Conservation (phyloP, 2,113 vertebrate genomes). For the Oreochromis aureus region DNA sequence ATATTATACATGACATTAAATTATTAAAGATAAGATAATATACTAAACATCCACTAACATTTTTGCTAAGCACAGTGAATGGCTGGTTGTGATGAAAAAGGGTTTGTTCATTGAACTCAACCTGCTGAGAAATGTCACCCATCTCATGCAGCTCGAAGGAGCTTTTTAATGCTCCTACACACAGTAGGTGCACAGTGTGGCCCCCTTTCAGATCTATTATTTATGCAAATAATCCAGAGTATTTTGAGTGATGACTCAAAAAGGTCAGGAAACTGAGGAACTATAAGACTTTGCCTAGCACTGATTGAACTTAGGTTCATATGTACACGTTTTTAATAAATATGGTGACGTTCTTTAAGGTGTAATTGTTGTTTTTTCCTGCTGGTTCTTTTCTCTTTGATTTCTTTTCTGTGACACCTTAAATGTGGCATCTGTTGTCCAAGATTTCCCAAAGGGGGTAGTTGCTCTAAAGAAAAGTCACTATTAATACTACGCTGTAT, state of each 20-base stretch:
- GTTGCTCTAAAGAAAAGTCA: neutral
- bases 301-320: neutral
- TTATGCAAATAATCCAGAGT: neutral
- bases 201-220: neutral
- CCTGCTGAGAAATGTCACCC: neutral
- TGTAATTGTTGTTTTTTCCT: neutral
- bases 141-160: neutral
- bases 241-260: neutral
- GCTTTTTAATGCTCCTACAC: neutral
- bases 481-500: conserved; percentile 16
- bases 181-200: neutral
- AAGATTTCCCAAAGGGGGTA: neutral
- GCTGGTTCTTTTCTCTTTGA: neutral
- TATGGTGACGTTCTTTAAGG: neutral
- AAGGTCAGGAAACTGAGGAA: neutral
- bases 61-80: neutral
- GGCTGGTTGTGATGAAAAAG: neutral
- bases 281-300: neutral
- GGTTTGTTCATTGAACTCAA: neutral
- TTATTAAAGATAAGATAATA: neutral
- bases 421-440: neutral
- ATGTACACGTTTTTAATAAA: rapidly evolving
- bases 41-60: neutral
- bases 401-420: rapidly evolving
- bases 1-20: neutral